Percentiles rank a stretch among this genome's conserved stretches.
Evolutionary conservation across 2,888 invertebrate genomes (phyloP).

Genomic region (Bugulina stolonifera): DNA sequence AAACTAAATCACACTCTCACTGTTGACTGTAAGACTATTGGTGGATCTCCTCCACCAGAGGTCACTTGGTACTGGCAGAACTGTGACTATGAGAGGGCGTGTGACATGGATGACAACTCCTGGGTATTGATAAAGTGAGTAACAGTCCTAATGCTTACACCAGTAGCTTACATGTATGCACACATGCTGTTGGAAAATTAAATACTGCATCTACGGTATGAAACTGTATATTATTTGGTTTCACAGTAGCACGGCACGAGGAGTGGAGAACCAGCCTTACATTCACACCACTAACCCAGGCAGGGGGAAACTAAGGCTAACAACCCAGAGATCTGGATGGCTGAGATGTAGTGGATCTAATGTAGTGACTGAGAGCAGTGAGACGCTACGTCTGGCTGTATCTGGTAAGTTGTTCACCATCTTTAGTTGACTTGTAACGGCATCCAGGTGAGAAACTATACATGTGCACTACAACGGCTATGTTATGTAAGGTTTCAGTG

Average conservation of each 20-base stretch:
- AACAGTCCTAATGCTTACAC: no score
- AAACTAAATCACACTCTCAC: not conserved
- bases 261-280: not conserved
- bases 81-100: constrained; percentile 29
- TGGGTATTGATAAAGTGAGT: not conserved
- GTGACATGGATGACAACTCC: constrained; percentile 10
- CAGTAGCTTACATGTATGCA: no score
- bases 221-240: no score
- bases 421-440: no score
- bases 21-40: not conserved
- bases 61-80: constrained; percentile 34
- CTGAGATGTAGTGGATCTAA: not conserved
- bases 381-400: not conserved
- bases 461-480: no score
- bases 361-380: not conserved
- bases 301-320: not conserved
- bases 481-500: no score
- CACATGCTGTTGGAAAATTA: no score
- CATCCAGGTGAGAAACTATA: no score
- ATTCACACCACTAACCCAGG: not conserved
- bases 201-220: no score
- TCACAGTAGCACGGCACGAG: not conserved
- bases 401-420: no score
- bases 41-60: constrained; percentile 29
- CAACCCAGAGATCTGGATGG: not conserved